Evolutionary conservation across 37 sponge, comb jelly and placozoan genomes (phyloP).

Genomic region (Chondrilla cf. caribensis): DNA sequence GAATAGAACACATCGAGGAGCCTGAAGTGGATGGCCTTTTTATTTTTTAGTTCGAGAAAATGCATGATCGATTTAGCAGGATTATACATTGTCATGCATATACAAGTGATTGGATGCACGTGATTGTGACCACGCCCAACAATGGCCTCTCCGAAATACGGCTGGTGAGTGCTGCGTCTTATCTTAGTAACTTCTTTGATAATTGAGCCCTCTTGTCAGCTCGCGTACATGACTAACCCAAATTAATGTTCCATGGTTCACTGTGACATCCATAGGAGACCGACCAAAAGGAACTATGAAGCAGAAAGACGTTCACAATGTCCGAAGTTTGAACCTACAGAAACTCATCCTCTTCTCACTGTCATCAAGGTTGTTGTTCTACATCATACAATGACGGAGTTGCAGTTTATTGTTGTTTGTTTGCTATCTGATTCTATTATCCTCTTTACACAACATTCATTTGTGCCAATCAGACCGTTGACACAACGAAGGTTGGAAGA

Average conservation of each 20-base stretch:
- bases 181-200: neutral
- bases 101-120: neutral
- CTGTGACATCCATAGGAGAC: neutral
- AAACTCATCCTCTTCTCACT: slow-evolving; percentile 15
- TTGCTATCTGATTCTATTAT: too few relatives aligned
- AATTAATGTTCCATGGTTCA: too few relatives aligned
- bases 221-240: too few relatives aligned
- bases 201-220: neutral
- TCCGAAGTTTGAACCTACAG: neutral
- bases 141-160: slow-evolving; percentile 23
- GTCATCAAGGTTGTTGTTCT: neutral
- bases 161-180: neutral
- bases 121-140: neutral
- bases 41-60: too few relatives aligned
- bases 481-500: neutral
- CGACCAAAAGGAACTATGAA: neutral
- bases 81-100: too few relatives aligned
- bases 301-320: neutral
- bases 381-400: too few relatives aligned
- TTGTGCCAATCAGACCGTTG: neutral
- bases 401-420: too few relatives aligned
- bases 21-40: too few relatives aligned
- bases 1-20: too few relatives aligned
- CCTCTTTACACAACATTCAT: neutral
- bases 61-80: too few relatives aligned